Percentiles rank a stretch among this genome's conserved stretches.
Conservation (phyloP, 2,113 vertebrate genomes). For the Antechinus stuartii region DNA sequence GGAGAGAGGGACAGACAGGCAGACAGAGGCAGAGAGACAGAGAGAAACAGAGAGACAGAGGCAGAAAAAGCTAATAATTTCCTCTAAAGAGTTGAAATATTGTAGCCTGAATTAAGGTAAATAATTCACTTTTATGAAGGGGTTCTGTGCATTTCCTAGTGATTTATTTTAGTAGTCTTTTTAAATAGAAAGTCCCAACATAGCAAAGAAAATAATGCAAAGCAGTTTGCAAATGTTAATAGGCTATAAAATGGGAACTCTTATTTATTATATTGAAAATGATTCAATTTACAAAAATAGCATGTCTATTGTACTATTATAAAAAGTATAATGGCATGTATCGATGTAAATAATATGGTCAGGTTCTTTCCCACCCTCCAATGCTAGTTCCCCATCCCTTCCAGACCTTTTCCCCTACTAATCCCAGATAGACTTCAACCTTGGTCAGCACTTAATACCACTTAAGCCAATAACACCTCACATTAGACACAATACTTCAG, state of each 20-base stretch:
- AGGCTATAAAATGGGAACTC: background rate
- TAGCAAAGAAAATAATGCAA: background rate
- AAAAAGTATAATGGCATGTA: background rate
- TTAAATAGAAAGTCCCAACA: background rate
- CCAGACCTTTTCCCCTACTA: background rate
- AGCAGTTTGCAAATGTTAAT: background rate
- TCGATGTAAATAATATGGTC: background rate
- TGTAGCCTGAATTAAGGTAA: conserved; percentile 17
- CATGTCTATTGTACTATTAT: background rate
- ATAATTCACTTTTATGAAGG: conserved; percentile 16
- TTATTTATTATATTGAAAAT: conserved; percentile 27
- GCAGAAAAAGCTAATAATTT: background rate
- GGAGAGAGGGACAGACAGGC: background rate
- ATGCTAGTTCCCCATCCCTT: background rate
- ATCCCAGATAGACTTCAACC: background rate
- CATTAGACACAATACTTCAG: background rate
- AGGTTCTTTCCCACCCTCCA: background rate
- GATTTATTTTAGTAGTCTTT: conserved; percentile 6
- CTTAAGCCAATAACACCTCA: background rate
- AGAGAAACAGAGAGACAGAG: background rate
- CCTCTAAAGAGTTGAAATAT: background rate
- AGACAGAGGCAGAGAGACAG: background rate
- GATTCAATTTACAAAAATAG: conserved; percentile 18
- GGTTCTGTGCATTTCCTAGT: conserved; percentile 7
- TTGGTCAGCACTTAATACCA: background rate